Conservation (phyloP, 2,888 invertebrate species). For the Hypolimnas misippus region DNA sequence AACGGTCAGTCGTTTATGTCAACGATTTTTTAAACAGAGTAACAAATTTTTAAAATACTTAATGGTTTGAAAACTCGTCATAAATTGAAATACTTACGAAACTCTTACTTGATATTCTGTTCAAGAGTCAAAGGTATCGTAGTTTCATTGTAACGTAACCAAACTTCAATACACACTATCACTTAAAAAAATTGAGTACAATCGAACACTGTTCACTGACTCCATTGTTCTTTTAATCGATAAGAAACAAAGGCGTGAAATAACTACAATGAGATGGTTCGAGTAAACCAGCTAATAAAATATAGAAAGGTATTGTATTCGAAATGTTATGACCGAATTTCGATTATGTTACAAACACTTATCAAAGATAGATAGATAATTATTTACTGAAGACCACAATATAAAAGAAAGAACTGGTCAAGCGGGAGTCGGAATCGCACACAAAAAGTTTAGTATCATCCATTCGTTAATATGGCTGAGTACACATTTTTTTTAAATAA, state of each 20-base stretch:
- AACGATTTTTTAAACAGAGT: too few relatives aligned
- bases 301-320: slow-evolving; percentile 21
- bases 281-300: slow-evolving; percentile 18
- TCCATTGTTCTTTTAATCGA: slow-evolving; percentile 47
- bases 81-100: slow-evolving; percentile 3
- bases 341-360: neutral
- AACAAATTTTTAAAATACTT: neutral
- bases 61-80: neutral
- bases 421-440: too few relatives aligned
- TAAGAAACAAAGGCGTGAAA: slow-evolving; percentile 46
- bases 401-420: too few relatives aligned
- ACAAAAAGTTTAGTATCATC: too few relatives aligned
- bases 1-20: too few relatives aligned
- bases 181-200: slow-evolving; percentile 36
- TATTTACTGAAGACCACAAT: too few relatives aligned
- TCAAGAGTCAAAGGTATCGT: slow-evolving; percentile 1
- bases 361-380: too few relatives aligned
- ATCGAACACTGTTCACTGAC: slow-evolving; percentile 40
- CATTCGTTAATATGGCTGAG: too few relatives aligned
- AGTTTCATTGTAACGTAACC: slow-evolving; percentile 11
- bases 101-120: slow-evolving; percentile 4
- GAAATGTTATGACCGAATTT: slow-evolving; percentile 13
- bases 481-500: too few relatives aligned
- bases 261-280: slow-evolving; percentile 39
- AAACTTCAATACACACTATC: slow-evolving; percentile 12